Conservation (phyloP, 2,797 vertebrate genomes). For the Gymnothorax reevesii region DNA sequence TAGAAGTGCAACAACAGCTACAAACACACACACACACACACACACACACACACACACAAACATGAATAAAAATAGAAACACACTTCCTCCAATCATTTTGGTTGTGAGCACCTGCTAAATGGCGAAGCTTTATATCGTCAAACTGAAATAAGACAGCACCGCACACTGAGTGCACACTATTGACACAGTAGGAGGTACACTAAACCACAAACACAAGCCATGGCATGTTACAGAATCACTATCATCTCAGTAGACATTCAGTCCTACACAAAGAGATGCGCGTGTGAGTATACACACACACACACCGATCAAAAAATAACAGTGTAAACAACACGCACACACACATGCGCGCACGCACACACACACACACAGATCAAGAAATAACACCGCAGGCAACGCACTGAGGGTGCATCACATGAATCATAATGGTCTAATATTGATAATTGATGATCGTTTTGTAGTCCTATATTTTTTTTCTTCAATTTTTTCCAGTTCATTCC, state of each 20-base stretch:
- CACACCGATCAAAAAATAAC: not conserved
- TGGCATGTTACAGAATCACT: too few relatives aligned
- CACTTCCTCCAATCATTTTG: not conserved
- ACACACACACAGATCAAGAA: slow-evolving; percentile 8
- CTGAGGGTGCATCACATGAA: too few relatives aligned
- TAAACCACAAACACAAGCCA: not conserved
- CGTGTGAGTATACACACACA: not conserved
- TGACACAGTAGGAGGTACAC: not conserved
- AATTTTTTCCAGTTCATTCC: too few relatives aligned
- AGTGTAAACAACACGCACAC: not conserved
- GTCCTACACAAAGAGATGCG: not conserved
- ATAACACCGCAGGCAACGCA: not conserved
- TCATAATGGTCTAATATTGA: too few relatives aligned
- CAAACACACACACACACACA: not conserved
- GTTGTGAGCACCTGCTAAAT: not conserved
- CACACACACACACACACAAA: not conserved
- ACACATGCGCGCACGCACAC: slow-evolving; percentile 13
- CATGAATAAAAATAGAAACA: slow-evolving; percentile 17
- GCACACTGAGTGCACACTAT: not conserved
- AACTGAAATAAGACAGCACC: not conserved
- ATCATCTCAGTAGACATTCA: too few relatives aligned
- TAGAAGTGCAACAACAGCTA: not conserved
- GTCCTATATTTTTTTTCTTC: too few relatives aligned
- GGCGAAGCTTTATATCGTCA: not conserved
- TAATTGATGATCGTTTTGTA: too few relatives aligned